phyloP scores from a whole-genome alignment of 1,140 invertebrate species.

The Cotesia vestalis region DNA sequence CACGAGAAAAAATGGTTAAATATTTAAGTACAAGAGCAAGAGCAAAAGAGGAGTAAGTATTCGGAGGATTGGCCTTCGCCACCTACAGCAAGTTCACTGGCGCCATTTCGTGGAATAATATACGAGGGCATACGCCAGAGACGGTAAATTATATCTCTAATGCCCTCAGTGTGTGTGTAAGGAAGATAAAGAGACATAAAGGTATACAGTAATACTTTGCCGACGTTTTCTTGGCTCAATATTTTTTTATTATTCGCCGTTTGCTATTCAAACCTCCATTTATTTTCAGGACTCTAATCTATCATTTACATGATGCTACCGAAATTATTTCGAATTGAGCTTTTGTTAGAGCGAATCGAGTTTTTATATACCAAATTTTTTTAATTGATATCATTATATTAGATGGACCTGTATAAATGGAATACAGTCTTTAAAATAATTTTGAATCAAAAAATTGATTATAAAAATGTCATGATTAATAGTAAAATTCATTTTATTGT shows the following conservation, averaged over 20 bases:
- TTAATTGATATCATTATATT: no score
- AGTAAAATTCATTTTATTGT: no score
- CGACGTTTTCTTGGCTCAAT: background rate
- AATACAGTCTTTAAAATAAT: no score
- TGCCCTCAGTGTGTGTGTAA: no score
- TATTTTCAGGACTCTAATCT: conserved; percentile 17
- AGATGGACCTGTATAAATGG: no score
- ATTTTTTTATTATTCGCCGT: conserved; percentile 11
- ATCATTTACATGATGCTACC: conserved; percentile 26
- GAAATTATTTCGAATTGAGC: background rate
- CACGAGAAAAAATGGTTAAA: conserved; percentile 5
- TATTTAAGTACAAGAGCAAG: background rate
- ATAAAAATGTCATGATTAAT: no score
- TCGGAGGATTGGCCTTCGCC: background rate
- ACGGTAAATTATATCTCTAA: conserved; percentile 24
- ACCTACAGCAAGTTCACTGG: background rate
- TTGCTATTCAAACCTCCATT: background rate
- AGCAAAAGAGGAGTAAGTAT: background rate
- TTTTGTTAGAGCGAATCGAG: no score
- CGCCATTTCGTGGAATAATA: conserved; percentile 23
- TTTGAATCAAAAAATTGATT: no score
- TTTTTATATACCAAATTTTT: no score
- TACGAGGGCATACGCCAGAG: background rate
- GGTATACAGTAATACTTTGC: no score
- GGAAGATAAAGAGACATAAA: no score